Conservation (phyloP, 1,140 invertebrate genomes). For the Steinernema khuongi region DNA sequence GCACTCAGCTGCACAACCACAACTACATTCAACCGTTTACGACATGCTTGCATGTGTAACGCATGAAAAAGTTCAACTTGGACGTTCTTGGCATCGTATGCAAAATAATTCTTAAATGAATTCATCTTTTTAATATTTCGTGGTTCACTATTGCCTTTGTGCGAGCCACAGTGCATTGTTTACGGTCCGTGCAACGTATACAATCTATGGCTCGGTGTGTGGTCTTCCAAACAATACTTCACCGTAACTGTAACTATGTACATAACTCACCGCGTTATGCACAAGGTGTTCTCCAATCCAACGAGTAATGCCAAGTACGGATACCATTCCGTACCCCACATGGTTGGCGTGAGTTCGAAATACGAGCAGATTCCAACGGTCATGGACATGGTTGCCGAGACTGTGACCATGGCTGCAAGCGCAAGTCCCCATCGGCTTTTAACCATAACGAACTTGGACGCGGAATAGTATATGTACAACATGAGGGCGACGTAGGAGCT, state of each 20-base stretch:
- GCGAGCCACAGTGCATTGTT: neutral
- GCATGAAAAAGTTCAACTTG: too few species aligned
- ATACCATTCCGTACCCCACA: conserved; percentile 70
- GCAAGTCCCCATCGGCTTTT: conserved; percentile 85
- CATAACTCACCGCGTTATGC: conserved; percentile 45
- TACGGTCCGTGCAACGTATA: conserved; percentile 1
- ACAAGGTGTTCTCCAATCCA: conserved; percentile 86
- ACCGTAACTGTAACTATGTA: too few species aligned
- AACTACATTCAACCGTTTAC: too few species aligned
- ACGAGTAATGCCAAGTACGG: conserved; percentile 90
- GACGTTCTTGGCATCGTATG: too few species aligned
- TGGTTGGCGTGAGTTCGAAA: conserved; percentile 68
- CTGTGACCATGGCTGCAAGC: conserved; percentile 78
- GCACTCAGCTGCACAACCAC: too few species aligned
- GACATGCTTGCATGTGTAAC: too few species aligned
- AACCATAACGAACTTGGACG: conserved; percentile 74
- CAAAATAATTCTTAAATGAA: too few species aligned
- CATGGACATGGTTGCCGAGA: conserved; percentile 82
- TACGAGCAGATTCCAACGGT: conserved; percentile 86
- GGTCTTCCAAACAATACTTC: neutral
- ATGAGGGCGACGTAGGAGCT: conserved; percentile 46
- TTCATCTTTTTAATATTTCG: too few species aligned
- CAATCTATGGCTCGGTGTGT: neutral
- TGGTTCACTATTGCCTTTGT: neutral
- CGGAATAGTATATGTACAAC: conserved; percentile 50